Conservation (phyloP, 1,140 invertebrate species). For the Parapsyche elsis region DNA sequence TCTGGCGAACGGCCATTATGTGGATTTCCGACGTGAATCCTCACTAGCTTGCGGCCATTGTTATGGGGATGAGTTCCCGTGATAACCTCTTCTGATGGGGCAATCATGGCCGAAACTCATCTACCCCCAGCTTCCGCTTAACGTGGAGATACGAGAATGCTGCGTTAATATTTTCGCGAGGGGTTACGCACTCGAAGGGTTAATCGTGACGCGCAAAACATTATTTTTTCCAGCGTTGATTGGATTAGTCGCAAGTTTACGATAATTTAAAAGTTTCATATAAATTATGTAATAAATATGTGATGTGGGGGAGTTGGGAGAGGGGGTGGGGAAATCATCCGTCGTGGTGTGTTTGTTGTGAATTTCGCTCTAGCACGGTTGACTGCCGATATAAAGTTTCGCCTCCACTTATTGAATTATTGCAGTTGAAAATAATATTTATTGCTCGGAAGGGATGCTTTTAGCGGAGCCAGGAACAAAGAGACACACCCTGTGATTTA, state of each 20-base stretch:
- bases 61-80: slow-evolving; percentile 25
- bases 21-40: slow-evolving; percentile 40
- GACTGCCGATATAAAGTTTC: slow-evolving; percentile 40
- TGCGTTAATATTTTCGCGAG: slow-evolving; percentile 25
- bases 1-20: slow-evolving; percentile 33
- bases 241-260: too few species aligned
- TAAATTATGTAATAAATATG: too few species aligned
- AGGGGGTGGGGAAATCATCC: background rate
- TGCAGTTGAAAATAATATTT: slow-evolving; percentile 48
- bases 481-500: slow-evolving; percentile 38
- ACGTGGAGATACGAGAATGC: slow-evolving; percentile 47
- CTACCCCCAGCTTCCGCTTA: slow-evolving; percentile 29
- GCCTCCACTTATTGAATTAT: slow-evolving; percentile 44
- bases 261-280: too few species aligned
- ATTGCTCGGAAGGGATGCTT: slow-evolving; percentile 43
- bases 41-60: slow-evolving; percentile 40
- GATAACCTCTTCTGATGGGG: slow-evolving; percentile 51
- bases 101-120: slow-evolving; percentile 46
- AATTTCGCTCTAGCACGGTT: slow-evolving; percentile 32
- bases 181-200: slow-evolving; percentile 7
- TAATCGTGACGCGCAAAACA: background rate
- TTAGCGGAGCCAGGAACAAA: slow-evolving; percentile 40
- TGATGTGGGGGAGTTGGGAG: background rate
- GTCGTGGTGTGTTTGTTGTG: slow-evolving; percentile 20
- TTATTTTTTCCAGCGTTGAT: too few species aligned